Conservation (phyloP, 2,888 invertebrate species). For the Ornithoptera alexandrae region DNA sequence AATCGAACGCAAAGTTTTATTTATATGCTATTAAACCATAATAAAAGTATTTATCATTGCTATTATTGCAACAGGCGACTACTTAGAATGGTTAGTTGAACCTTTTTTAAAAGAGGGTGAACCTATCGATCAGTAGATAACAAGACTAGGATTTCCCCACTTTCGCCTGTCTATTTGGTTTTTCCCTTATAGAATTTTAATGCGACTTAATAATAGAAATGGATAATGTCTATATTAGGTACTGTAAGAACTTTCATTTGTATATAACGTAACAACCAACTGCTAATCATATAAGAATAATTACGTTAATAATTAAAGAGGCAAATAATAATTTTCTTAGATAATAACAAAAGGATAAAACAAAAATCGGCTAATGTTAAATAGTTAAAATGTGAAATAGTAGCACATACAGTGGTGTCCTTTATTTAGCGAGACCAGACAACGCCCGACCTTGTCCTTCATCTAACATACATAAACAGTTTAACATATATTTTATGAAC, state of each 20-base stretch:
- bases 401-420: too few species aligned
- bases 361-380: too few species aligned
- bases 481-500: too few species aligned
- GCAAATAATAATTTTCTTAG: too few species aligned
- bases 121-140: neutral
- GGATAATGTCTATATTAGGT: neutral
- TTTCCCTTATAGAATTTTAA: neutral
- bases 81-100: neutral
- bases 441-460: too few species aligned
- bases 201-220: neutral
- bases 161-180: neutral
- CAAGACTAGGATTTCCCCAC: neutral
- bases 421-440: too few species aligned
- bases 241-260: neutral
- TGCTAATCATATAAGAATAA: too few species aligned
- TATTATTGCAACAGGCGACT: neutral
- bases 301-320: too few species aligned
- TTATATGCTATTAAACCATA: neutral
- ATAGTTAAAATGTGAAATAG: too few species aligned
- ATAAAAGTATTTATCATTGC: neutral
- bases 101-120: neutral
- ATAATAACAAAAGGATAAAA: too few species aligned
- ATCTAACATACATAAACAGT: too few species aligned
- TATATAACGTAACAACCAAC: neutral
- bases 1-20: neutral